Evolutionary conservation across 2,797 vertebrate species (phyloP), one percentile per base, ranked within the genome.

Genomic region (Liasis olivaceus): DNA sequence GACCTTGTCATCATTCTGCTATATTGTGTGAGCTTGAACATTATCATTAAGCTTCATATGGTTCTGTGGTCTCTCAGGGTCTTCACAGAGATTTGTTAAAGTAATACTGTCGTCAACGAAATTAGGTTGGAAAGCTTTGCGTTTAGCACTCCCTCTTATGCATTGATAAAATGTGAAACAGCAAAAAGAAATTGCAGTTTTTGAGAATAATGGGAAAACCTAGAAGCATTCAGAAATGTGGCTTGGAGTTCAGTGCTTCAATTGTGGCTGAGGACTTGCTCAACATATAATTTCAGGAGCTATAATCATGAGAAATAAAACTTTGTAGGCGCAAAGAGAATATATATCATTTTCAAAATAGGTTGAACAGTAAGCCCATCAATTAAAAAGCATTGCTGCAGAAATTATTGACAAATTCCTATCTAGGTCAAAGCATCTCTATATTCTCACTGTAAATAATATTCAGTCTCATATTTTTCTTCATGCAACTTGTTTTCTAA

Each of bases 391-490:
- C 8, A 36, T 72, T 90, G 87, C 5, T 56, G 22, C 28, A 9
- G 66, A 58, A 36, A 47, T 63, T 90, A 72, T 90, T 92, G 88
- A 90, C 88, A 90, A 64, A 56, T 6, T 87, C n/a, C 59, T 81
- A 87, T 77, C 85, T 93, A 56, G 89, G 89, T 90, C 92, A 90
- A 81, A 93, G 26, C 28, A n/a, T 77, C 36, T 90, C 66, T 62
- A 58, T 63, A 31, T 59, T 85, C 31, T 59, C 54, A 28, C 64
- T 42, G 42, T 36, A 90, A 93, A 72, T 56, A 47, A 63, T 87
- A 81, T 56, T 28, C 58, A 36, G n/a, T 87, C 58, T 81, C 64
- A 87, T 87, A 62, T 85, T 89, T 92, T 59, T 42, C 77, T 26
- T 59, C n/a, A 26, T 42, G 51, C 31, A 89, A 89, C 85, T 89